Conservation (phyloP, 2,797 vertebrate genomes). For the Manis pentadactyla region DNA sequence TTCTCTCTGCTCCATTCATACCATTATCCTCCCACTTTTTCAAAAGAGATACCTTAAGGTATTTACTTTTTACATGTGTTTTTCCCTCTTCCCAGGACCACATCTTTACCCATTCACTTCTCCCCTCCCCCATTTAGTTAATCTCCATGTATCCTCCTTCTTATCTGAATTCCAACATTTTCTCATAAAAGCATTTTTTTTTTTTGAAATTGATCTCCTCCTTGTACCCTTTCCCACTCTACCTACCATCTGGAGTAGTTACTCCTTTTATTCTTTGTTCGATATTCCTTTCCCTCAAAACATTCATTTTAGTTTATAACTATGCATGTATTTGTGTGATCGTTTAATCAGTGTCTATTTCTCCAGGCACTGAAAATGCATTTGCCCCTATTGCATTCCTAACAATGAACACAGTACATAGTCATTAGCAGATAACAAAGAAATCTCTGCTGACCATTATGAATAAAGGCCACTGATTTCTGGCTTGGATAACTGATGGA, state of each 20-base stretch:
- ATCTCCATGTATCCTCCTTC: not conserved
- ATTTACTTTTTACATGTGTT: conserved; percentile 6
- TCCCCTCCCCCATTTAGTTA: not conserved
- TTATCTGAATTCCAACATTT: not conserved
- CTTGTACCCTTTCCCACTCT: not conserved
- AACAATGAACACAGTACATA: not conserved
- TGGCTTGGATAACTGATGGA: not conserved
- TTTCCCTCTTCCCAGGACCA: not conserved
- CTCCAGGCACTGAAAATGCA: not conserved
- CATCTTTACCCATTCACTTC: not conserved
- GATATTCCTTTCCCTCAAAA: not conserved
- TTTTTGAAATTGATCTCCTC: not conserved
- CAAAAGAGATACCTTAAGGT: not conserved
- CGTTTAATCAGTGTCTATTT: not conserved
- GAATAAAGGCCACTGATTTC: not conserved
- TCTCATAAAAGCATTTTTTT: not conserved
- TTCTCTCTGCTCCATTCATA: not conserved
- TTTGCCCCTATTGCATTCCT: not conserved
- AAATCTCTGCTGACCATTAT: not conserved
- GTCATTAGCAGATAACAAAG: not conserved
- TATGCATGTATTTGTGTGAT: not conserved
- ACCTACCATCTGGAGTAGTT: not conserved
- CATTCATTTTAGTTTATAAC: not conserved
- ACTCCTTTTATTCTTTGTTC: not conserved
- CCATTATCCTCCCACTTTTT: not conserved